These are phyloP conservation scores for Sebastolobus altivelis DNA, from an alignment of 2,797 vertebrate genomes.

Conservation along the genomic window DNA sequence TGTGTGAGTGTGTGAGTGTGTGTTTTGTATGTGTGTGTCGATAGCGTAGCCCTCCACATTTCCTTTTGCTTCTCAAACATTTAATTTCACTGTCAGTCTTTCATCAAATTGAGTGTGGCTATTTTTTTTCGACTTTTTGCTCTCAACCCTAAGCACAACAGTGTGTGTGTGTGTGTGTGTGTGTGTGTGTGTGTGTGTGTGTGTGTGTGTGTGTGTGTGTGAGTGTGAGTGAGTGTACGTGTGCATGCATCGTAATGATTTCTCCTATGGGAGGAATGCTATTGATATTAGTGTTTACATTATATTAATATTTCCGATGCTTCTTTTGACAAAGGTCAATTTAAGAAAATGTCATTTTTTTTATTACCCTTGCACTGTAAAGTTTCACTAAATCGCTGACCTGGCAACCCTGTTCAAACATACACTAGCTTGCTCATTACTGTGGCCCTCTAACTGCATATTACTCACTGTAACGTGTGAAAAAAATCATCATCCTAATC, in stretches of 20 bases:
- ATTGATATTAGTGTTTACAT: slow-evolving; percentile 76
- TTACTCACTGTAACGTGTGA: slow-evolving; percentile 50
- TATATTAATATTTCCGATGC: slow-evolving; percentile 50
- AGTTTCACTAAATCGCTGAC: slow-evolving; percentile 33
- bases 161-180: slow-evolving; percentile 30
- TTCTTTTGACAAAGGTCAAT: slow-evolving; percentile 56
- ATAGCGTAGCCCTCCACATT: slow-evolving; percentile 15
- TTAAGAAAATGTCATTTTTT: slow-evolving; percentile 17
- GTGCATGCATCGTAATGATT: slow-evolving; percentile 47
- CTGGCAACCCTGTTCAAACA: slow-evolving; percentile 39
- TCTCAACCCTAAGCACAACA: slow-evolving; percentile 77
- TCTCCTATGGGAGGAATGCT: slow-evolving; percentile 57
- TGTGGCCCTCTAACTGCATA: slow-evolving; percentile 56
- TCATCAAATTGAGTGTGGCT: slow-evolving; percentile 23
- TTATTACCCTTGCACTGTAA: slow-evolving; percentile 60
- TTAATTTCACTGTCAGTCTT: slow-evolving; percentile 40
- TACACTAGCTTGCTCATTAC: slow-evolving; percentile 9
- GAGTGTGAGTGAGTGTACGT: slow-evolving; percentile 18
- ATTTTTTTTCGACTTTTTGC: slow-evolving; percentile 37
- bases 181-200: slow-evolving; percentile 8
- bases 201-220: slow-evolving; percentile 22
- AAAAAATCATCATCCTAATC: background rate
- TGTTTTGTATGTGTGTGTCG: background rate
- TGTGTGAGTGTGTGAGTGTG: background rate
- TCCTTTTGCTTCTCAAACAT: slow-evolving; percentile 39